These are phyloP conservation scores for Macrostomum lignano DNA, from an alignment of 1,140 invertebrate genomes.

Conservation along the genomic window DNA sequence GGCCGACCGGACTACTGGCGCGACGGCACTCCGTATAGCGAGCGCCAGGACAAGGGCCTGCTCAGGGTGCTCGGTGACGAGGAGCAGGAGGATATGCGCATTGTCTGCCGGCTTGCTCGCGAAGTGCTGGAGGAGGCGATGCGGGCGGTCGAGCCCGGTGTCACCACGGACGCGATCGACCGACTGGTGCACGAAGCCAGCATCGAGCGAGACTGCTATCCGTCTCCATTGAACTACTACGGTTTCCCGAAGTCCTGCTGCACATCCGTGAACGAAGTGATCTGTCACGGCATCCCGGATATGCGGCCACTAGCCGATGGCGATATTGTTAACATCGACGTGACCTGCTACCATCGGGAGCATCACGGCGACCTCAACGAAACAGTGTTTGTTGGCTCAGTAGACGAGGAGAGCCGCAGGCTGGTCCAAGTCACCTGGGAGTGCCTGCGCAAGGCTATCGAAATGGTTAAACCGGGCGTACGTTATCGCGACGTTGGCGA, in stretches of 20 bases:
- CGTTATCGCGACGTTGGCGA: constrained; percentile 89
- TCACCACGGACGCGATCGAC: constrained; percentile 94
- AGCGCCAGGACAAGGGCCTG: too few species aligned
- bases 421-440: constrained; percentile 57
- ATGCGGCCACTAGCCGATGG: constrained; percentile 57
- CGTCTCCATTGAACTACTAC: constrained; percentile 90
- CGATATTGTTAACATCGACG: constrained; percentile 86
- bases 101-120: constrained; percentile 58
- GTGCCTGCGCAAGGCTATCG: constrained; percentile 59
- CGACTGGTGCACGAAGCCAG: constrained; percentile 42
- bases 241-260: constrained; percentile 92
- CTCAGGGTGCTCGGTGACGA: constrained; percentile 73
- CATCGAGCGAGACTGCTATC: constrained; percentile 85
- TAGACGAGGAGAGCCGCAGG: constrained; percentile 19
- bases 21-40: too few species aligned
- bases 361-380: constrained; percentile 97
- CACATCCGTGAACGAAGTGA: constrained; percentile 86
- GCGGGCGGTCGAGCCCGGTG: constrained; percentile 50
- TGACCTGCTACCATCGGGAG: constrained; percentile 78
- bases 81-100: constrained; percentile 61
- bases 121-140: constrained; percentile 79
- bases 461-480: constrained; percentile 58
- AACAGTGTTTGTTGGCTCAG: constrained; percentile 46
- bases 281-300: constrained; percentile 94
- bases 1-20: too few species aligned